A percentile compares a stretch with the other conserved stretches of the same genome.
Conservation (phyloP, 2,888 invertebrate genomes). For the Euplagia quadripunctaria region DNA sequence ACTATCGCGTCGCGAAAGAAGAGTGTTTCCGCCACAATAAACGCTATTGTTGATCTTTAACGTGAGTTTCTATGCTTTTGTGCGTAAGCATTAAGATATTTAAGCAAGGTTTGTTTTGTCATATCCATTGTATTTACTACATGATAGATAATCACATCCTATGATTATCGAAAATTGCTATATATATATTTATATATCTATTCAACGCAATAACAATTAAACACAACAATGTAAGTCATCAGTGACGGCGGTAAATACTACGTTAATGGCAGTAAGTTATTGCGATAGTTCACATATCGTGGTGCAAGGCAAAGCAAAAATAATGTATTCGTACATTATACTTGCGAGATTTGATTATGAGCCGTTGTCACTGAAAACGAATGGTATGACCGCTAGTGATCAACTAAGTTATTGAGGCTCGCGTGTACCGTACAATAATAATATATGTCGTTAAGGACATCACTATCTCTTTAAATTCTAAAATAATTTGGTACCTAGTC, state of each 20-base stretch:
- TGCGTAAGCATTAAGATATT: neutral
- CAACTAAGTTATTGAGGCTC: conserved; percentile 5
- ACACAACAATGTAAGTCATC: conserved; percentile 25
- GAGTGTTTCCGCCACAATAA: neutral
- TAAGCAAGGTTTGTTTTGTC: neutral
- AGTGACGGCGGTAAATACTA: conserved; percentile 23
- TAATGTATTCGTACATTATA: conserved; percentile 5
- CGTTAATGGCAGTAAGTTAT: conserved; percentile 56
- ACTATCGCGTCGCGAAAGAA: neutral
- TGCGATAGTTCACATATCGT: conserved; percentile 38
- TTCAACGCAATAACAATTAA: conserved; percentile 28
- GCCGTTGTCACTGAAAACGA: conserved; percentile 11
- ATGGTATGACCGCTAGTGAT: neutral
- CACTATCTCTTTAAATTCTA: conserved; percentile 38
- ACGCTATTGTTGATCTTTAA: neutral
- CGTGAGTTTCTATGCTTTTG: neutral
- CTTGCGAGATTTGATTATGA: neutral
- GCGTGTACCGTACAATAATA: conserved; percentile 7
- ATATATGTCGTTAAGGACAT: conserved; percentile 28
- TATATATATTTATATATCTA: conserved; percentile 13
- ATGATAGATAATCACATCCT: neutral
- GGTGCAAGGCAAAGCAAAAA: conserved; percentile 18
- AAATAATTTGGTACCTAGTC: conserved; percentile 41
- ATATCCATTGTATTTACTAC: neutral
- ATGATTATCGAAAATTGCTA: neutral